phyloP scores from a whole-genome alignment of 1,140 invertebrate genomes.

The Cyphomyrmex costatus region DNA sequence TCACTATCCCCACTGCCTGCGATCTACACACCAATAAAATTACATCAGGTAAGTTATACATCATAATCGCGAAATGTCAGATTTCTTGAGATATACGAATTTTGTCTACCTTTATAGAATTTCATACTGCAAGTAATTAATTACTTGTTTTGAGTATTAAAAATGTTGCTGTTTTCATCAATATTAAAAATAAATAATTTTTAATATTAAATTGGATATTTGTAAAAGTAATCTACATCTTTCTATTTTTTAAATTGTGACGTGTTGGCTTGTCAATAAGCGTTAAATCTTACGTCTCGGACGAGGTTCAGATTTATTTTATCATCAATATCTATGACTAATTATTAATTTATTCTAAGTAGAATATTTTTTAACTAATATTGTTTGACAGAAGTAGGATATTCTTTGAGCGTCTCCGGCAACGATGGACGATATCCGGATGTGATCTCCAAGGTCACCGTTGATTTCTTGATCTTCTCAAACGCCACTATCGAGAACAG shows the following conservation, averaged over 20 bases:
- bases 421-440: slow-evolving; percentile 96
- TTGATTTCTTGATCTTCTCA: slow-evolving; percentile 93
- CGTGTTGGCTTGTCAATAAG: neutral
- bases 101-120: no score
- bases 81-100: neutral
- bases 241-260: neutral
- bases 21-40: slow-evolving; percentile 92
- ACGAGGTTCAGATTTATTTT: neutral
- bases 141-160: no score
- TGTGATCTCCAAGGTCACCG: slow-evolving; percentile 93
- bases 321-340: neutral
- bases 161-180: no score
- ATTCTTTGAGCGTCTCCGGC: slow-evolving; percentile 93
- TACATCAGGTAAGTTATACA: slow-evolving; percentile 86
- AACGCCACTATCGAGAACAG: slow-evolving; percentile 95
- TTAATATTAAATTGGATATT: no score
- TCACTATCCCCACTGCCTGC: slow-evolving; percentile 92
- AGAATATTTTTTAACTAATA: slow-evolving; percentile 20
- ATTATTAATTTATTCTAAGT: slow-evolving; percentile 43
- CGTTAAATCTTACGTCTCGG: neutral
- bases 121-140: no score
- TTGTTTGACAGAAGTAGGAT: slow-evolving; percentile 86
- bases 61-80: slow-evolving; percentile 16
- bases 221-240: neutral
- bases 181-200: no score